Evolutionary conservation across 2,888 invertebrate genomes (phyloP).

Genomic region (Phortica magna): DNA sequence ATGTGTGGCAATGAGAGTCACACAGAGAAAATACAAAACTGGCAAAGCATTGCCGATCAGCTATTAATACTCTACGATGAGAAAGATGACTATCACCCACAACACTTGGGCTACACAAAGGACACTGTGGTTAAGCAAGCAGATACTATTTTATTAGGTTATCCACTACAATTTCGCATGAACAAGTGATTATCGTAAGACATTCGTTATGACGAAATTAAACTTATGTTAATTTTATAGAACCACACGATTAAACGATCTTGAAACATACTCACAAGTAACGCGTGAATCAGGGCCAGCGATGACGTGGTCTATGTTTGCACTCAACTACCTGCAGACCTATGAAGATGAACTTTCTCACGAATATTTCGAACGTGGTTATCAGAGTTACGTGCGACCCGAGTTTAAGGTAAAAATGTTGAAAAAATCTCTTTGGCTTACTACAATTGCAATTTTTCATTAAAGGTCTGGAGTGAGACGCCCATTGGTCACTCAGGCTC

Average conservation of each 20-base stretch:
- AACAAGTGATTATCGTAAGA: constrained; percentile 35
- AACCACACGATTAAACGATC: constrained; percentile 79
- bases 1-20: constrained; percentile 47
- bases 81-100: constrained; percentile 80
- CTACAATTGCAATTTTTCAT: neutral
- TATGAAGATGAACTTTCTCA: constrained; percentile 77
- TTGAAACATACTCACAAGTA: constrained; percentile 80
- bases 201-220: neutral
- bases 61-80: constrained; percentile 79
- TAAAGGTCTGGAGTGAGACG: constrained; percentile 81
- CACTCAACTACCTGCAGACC: constrained; percentile 80
- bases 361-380: constrained; percentile 79
- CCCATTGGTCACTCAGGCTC: constrained; percentile 79
- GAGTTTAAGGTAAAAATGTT: constrained; percentile 78
- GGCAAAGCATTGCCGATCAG: constrained; percentile 79
- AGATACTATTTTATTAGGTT: constrained; percentile 81
- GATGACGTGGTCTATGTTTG: constrained; percentile 84
- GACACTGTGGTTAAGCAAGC: constrained; percentile 81
- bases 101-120: constrained; percentile 79
- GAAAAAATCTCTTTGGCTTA: neutral
- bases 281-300: constrained; percentile 81
- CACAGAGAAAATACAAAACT: constrained; percentile 48
- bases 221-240: constrained; percentile 48
- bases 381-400: constrained; percentile 80
- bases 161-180: constrained; percentile 80